Base-by-base conservation (phyloP, 2,797 vertebrate species). In the Vipera latastei region DNA sequence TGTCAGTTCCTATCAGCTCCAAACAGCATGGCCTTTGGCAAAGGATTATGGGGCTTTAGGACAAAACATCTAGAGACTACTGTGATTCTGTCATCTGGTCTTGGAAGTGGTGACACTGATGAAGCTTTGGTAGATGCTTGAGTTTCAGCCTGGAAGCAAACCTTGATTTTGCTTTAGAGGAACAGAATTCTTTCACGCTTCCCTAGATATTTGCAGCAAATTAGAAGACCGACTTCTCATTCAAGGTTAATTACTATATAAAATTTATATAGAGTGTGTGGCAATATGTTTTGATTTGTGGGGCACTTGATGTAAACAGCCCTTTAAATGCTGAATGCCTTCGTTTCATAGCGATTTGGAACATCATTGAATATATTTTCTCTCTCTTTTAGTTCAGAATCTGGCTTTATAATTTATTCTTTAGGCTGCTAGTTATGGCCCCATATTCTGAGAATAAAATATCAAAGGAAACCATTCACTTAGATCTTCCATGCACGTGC, bases 381-480 rank as follows among this genome's bases (percentile, higher is more conserved):
- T 93, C 22, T 63, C n/a, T 44, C 59, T 32, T 12, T 22, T 48
- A 3, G 90, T 93, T 53, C 85, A 5, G 87, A 86, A 3, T 4
- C 13, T 7, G n/a, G 86, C 63, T 92, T 85, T 73, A 91, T 92
- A 94, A 85, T 83, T 95, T 94, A 83, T 92, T 94, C 93, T 95
- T 89, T 89, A 53, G 38, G 57, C 51, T 91, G 25, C 22, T 95
- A 93, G 90, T 94, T 95, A 25, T 93, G 91, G 48, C 88, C 93
- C 6, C 73, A 56, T 94, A 94, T 28, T 61, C 28, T 63, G 83
- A 92, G 53, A 94, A 89, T 85, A 26, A 95, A 88, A 94, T 95
- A 96, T 96, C 95, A 96, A 96, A 96, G 89, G 85, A 93, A 96
- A 89, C n/a, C 4, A 3, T 96, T 95, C 91, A 69, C 95, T 96